These are phyloP conservation scores for Hypocryptadius cinnamomeus DNA, from an alignment of 2,113 vertebrate genomes.

Conservation along the genomic window DNA sequence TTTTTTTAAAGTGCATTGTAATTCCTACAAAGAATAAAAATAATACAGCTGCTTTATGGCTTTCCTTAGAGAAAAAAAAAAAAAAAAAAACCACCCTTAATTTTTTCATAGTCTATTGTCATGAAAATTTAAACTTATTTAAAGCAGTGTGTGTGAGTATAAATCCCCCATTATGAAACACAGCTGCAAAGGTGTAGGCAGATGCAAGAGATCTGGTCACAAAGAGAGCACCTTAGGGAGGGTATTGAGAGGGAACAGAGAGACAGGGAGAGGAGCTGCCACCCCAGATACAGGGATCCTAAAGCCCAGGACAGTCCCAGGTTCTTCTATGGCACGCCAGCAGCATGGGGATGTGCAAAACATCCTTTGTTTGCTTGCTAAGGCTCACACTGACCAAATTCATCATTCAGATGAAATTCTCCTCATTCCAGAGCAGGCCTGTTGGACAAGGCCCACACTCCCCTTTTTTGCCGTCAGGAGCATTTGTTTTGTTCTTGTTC, in stretches of 20 bases:
- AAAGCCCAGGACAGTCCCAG: background rate
- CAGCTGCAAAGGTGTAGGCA: background rate
- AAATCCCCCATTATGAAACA: background rate
- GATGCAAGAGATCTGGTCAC: background rate
- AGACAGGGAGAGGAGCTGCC: background rate
- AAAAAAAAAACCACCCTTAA: background rate
- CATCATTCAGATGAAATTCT: background rate
- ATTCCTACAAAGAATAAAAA: background rate
- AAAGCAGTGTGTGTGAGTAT: background rate
- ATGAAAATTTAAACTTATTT: constrained; percentile 38
- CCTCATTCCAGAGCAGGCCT: background rate
- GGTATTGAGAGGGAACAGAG: background rate
- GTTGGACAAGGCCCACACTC: background rate
- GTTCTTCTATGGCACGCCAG: rapidly evolving
- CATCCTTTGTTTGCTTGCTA: background rate
- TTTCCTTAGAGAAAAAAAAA: background rate
- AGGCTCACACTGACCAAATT: background rate
- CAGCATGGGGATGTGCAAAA: background rate
- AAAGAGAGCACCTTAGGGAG: background rate
- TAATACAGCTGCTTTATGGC: background rate
- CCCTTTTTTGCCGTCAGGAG: background rate
- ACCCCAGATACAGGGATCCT: rapidly evolving
- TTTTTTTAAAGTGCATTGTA: background rate
- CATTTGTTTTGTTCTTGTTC: too few species aligned
- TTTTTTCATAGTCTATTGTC: background rate